Percentiles rank a stretch among this genome's conserved stretches.
Evolutionary conservation across 1,140 invertebrate genomes (phyloP).

Genomic region (Drosophila lacteicornis): DNA sequence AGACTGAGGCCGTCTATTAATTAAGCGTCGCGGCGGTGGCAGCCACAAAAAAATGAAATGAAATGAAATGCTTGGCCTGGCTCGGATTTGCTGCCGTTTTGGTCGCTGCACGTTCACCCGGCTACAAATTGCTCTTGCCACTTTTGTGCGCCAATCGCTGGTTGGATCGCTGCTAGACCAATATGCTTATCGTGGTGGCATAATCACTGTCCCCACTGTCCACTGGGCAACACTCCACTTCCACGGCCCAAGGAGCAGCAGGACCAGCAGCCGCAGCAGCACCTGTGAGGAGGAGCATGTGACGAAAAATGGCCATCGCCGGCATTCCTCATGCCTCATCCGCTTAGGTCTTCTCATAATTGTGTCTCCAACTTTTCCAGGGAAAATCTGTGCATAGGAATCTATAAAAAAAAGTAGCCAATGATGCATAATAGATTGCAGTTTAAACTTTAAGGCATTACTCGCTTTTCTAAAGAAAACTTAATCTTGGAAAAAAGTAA

Average conservation of each 20-base stretch:
- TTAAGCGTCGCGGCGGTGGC: conserved; percentile 54
- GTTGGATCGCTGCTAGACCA: conserved; percentile 50
- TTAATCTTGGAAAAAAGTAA: too few relatives aligned
- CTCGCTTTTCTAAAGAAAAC: not conserved
- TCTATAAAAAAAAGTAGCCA: conserved; percentile 19
- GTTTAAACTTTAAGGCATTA: not conserved
- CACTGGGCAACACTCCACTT: not conserved
- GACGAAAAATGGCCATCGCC: conserved; percentile 24
- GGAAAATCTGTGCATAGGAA: conserved; percentile 23
- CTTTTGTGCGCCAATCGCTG: conserved; percentile 69
- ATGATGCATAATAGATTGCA: conserved; percentile 4
- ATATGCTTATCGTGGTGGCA: conserved; percentile 73
- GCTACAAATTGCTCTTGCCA: conserved; percentile 82
- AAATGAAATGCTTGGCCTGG: conserved; percentile 43
- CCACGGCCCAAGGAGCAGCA: conserved; percentile 8
- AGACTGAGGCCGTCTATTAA: conserved; percentile 72
- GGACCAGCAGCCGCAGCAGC: conserved; percentile 6
- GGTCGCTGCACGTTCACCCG: conserved; percentile 75
- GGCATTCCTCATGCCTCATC: conserved; percentile 22
- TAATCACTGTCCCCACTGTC: conserved; percentile 47
- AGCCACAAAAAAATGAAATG: conserved; percentile 48
- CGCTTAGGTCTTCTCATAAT: conserved; percentile 33
- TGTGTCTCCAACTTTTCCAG: conserved; percentile 18
- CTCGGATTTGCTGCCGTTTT: conserved; percentile 68
- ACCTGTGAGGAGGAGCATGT: conserved; percentile 19